Percentiles rank a stretch among this genome's conserved stretches.
These are phyloP conservation scores for Cylas formicarius DNA, from an alignment of 1,140 invertebrate species.

Conservation along the genomic window DNA sequence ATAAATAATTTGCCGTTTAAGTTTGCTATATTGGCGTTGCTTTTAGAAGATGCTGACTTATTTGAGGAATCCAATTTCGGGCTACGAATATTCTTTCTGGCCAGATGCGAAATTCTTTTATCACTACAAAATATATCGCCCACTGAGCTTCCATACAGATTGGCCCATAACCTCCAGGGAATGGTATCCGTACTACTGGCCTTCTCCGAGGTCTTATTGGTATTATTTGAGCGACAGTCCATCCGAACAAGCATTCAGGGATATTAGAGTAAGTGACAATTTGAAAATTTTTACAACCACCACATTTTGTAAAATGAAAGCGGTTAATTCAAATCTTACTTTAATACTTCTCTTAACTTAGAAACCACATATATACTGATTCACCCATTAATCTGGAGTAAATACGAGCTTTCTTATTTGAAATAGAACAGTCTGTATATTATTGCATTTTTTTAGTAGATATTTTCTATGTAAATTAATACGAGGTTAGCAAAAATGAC, in stretches of 20 bases:
- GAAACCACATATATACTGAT: no score
- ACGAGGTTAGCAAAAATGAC: no score
- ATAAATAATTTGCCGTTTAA: background rate
- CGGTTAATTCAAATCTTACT: no score
- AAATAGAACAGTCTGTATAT: no score
- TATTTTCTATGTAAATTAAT: no score
- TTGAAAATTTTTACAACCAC: no score
- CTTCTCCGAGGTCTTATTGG: slow-evolving; percentile 21
- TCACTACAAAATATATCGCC: slow-evolving; percentile 28
- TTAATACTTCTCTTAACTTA: no score
- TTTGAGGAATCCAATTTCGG: slow-evolving; percentile 21
- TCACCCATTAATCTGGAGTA: no score
- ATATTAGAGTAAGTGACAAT: slow-evolving; percentile 24
- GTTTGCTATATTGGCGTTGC: background rate
- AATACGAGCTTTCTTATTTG: no score
- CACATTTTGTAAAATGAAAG: no score
- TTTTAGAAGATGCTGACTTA: slow-evolving; percentile 26
- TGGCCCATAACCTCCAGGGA: slow-evolving; percentile 22
- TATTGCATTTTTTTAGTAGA: no score
- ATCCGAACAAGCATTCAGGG: slow-evolving; percentile 19
- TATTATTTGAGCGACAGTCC: slow-evolving; percentile 25
- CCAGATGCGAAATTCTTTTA: slow-evolving; percentile 26
- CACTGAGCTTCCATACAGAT: slow-evolving; percentile 21
- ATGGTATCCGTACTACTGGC: slow-evolving; percentile 27
- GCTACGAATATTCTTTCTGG: slow-evolving; percentile 26